Conservation (phyloP, 2,888 invertebrate genomes). For the Drosophila niveifrons region DNA sequence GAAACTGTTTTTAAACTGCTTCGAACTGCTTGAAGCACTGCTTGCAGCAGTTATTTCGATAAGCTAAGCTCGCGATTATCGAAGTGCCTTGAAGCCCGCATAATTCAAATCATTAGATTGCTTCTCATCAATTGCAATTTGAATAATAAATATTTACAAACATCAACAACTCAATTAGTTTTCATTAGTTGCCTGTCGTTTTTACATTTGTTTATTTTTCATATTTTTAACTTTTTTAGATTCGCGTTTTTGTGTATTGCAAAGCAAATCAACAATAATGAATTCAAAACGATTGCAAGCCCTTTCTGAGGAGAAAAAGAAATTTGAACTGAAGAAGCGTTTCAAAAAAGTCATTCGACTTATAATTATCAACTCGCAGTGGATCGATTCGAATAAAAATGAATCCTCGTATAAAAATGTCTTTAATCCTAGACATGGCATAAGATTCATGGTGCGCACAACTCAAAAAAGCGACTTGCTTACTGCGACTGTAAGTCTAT, state of each 20-base stretch:
- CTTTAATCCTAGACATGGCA: constrained; percentile 85
- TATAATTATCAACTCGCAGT: constrained; percentile 86
- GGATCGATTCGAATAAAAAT: constrained; percentile 60
- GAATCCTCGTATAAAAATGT: constrained; percentile 49
- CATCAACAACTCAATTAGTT: not conserved
- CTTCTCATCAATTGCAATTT: not conserved
- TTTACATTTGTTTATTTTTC: not conserved
- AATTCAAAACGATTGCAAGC: constrained; percentile 49
- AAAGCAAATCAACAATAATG: constrained; percentile 14
- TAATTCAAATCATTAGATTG: not conserved
- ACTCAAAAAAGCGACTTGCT: constrained; percentile 86
- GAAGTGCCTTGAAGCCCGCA: not conserved
- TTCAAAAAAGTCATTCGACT: constrained; percentile 87
- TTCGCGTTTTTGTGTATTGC: not conserved
- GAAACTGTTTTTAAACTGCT: not conserved
- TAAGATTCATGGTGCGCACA: constrained; percentile 86
- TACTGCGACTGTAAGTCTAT: constrained; percentile 84
- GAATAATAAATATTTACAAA: not conserved
- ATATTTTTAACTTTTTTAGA: not conserved
- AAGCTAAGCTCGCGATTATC: not conserved
- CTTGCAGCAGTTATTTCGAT: not conserved
- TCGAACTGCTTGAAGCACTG: not conserved
- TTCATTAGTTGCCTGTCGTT: constrained; percentile 1
- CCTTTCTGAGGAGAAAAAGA: constrained; percentile 64
- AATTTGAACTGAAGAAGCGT: constrained; percentile 86